Evolutionary conservation across 2,888 invertebrate species (phyloP).

Genomic region (Caenorhabditis plicata): DNA sequence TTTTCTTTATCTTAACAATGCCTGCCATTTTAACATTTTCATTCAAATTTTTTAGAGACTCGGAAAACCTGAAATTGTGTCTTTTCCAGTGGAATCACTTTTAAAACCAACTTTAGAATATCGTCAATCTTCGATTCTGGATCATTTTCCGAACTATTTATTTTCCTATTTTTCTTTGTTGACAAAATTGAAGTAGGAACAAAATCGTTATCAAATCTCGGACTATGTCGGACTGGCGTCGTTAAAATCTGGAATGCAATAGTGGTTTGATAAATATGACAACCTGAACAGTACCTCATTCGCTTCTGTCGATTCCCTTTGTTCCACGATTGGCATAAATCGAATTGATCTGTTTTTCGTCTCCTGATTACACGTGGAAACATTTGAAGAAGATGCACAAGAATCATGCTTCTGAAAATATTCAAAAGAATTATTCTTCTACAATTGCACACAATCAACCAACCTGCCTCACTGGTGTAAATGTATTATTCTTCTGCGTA

Average conservation of each 20-base stretch:
- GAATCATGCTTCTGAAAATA: background rate
- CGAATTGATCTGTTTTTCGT: constrained; percentile 4
- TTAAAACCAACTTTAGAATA: no score
- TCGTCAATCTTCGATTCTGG: no score
- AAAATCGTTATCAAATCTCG: constrained; percentile 4
- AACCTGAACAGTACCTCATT: no score
- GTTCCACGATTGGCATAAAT: constrained; percentile 12
- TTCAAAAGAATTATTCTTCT: background rate
- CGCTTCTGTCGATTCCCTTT: constrained; percentile 11
- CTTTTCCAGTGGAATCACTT: no score
- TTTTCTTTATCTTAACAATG: no score
- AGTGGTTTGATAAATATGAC: no score
- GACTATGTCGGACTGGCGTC: background rate
- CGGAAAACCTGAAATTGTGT: no score
- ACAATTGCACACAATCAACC: background rate
- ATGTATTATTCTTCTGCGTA: background rate
- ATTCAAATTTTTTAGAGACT: no score
- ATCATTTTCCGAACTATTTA: no score
- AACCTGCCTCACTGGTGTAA: constrained; percentile 3
- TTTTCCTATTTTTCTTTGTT: constrained; percentile 9
- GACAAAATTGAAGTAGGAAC: constrained; percentile 15
- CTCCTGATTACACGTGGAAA: background rate
- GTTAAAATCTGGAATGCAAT: background rate
- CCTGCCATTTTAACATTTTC: no score
- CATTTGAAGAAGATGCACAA: background rate